Evolutionary conservation across 2,888 invertebrate species (phyloP), one percentile per base, ranked within the genome.

Genomic region (Epiperipatus broadwayi): DNA sequence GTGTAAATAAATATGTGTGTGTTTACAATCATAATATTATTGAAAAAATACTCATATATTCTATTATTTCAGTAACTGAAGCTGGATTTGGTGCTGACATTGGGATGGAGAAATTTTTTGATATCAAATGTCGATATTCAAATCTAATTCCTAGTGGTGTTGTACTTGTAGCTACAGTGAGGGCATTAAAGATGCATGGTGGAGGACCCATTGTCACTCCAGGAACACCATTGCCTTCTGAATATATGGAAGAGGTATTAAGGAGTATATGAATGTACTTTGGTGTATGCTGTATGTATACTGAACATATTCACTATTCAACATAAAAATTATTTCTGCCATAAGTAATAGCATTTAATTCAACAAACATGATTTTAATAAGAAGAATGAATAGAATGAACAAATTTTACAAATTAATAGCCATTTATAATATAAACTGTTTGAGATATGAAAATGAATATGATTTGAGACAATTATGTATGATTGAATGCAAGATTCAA

Each of bases 21-120:
- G n/a, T n/a, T n/a, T n/a, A n/a, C n/a, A n/a, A n/a, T n/a, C n/a
- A n/a, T n/a, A n/a, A n/a, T n/a, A n/a, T n/a, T n/a, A n/a, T n/a
- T n/a, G n/a, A n/a, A n/a, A n/a, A n/a, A n/a, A n/a, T n/a, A n/a
- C n/a, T n/a, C n/a, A n/a, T n/a, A n/a, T n/a, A n/a, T n/a, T n/a
- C n/a, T 25, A 32, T 28, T 27, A 20, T 47, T 46, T 16, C 48
- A 41, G 74, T 93, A 14, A 97, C 97, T 0, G 97, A 97, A 63
- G 91, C 91, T 27, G 97, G 97, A 25, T 97, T 97, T 57, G 95
- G 95, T 7, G 91, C 93, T 8, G 97, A 97, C 58, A 91, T 97
- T 51, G 95, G 79, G 37, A 81, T 91, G 81, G 93, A 95, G 64
- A 95, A 95, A 61, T 91, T 93, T 67, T 83, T 89, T 63, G 73